Base-by-base conservation (phyloP, 2,888 invertebrate genomes). In the Noctua comes region DNA sequence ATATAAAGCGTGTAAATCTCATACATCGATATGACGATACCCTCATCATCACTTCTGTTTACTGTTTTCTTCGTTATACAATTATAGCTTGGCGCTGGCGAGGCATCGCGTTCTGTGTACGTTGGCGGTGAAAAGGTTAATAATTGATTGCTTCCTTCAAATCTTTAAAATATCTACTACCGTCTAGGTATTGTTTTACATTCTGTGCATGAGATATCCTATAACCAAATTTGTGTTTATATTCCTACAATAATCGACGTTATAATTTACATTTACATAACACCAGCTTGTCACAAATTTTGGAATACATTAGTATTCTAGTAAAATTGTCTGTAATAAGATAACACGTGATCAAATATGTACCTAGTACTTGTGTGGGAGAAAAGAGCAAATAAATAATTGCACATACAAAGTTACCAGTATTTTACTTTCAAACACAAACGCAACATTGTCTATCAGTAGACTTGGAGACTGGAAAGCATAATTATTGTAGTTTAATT, bases 351-450 rank as follows among this genome's bases (percentile, higher is more conserved):
- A 78, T 77, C 64, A 75, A 77, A 72, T 24, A 40, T 64, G 36
- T 65, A n/a, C n/a, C n/a, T n/a, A 81, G 66, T 79, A 85, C 65
- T 78, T 73, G 71, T 76, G 65, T 64, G 27, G 70, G 31, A 77
- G 46, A 51, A 76, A 54, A 71, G 11, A 75, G 27, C 48, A 78
- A 87, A 83, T 81, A 88, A 81, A 87, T 75, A 79, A 79, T 83
- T 87, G 71, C 88, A 87, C 85, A 76, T 73, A 71, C 27, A 75
- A 79, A 76, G 51, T 40, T 66, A 72, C n/a, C 31, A 40, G 71
- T 62, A 27, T 86, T 86, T 88, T 72, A 83, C 59, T 51, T 16
- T 66, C n/a, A 43, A 65, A 54, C 40, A 21, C 36, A 54, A 78
- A 76, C 1, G 3, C 65, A 43, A 24, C 27, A 46, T 62, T 48